These are phyloP conservation scores for Scytalopus superciliaris DNA, from an alignment of 2,113 vertebrate species.

Conservation along the genomic window DNA sequence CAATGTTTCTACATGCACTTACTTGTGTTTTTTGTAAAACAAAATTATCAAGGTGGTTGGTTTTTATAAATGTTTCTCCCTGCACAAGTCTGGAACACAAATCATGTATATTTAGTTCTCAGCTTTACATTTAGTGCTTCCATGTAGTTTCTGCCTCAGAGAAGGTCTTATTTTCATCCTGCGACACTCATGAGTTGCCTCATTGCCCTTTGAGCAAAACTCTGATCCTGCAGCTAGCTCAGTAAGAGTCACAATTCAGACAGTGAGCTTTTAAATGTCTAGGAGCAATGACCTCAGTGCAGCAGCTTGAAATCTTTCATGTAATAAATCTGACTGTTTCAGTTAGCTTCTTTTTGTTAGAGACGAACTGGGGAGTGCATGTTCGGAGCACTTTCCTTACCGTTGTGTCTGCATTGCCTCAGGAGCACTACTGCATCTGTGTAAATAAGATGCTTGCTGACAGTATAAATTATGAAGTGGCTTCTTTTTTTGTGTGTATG, in stretches of 20 bases:
- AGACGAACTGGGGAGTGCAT: not conserved
- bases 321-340: conserved; percentile 17
- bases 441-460: conserved; percentile 39
- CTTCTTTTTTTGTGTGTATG: not conserved
- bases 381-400: not conserved
- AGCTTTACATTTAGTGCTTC: not conserved
- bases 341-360: not conserved
- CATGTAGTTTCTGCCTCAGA: not conserved
- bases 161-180: not conserved
- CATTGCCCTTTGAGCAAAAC: not conserved
- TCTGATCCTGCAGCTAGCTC: not conserved
- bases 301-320: conserved; percentile 1
- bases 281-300: not conserved
- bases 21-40: not conserved
- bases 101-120: not conserved
- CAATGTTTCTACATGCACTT: not conserved
- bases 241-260: not conserved
- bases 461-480: conserved; percentile 35
- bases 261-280: not conserved
- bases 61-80: not conserved
- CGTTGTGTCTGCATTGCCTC: not conserved
- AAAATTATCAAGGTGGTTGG: not conserved
- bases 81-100: not conserved
- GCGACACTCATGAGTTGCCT: not conserved
- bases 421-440: not conserved